Conservation (phyloP, 2,797 vertebrate genomes). For the Danio jaintianensis region DNA sequence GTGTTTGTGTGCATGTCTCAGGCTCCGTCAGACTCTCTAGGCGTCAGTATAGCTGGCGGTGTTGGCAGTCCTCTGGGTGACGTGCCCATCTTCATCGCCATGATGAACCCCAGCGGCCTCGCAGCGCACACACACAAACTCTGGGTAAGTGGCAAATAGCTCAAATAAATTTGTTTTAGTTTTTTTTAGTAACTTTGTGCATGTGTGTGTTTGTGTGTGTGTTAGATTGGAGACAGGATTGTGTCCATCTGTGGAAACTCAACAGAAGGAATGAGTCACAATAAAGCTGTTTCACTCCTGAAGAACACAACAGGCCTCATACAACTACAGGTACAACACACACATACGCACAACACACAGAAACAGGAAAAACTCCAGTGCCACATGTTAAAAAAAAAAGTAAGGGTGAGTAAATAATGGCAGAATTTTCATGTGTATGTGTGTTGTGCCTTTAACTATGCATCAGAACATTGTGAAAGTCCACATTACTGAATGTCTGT, state of each 20-base stretch:
- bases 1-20: constrained; percentile 59
- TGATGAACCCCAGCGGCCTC: constrained; percentile 96
- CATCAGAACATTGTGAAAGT: no score
- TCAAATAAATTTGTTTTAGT: neutral
- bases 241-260: constrained; percentile 91
- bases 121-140: constrained; percentile 95
- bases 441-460: no score
- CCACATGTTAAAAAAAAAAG: no score
- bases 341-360: neutral
- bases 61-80: constrained; percentile 95
- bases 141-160: constrained; percentile 75
- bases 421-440: no score
- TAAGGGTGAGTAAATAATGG: no score
- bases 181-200: no score
- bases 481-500: no score
- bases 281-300: constrained; percentile 90
- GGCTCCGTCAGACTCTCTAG: constrained; percentile 87
- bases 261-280: constrained; percentile 93
- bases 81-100: constrained; percentile 96
- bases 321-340: constrained; percentile 86
- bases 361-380: no score
- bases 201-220: neutral
- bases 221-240: constrained; percentile 94
- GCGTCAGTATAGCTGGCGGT: constrained; percentile 95
- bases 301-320: constrained; percentile 90